phyloP scores from a whole-genome alignment of 1,140 invertebrate genomes.

The Neotoxoptera formosana region DNA sequence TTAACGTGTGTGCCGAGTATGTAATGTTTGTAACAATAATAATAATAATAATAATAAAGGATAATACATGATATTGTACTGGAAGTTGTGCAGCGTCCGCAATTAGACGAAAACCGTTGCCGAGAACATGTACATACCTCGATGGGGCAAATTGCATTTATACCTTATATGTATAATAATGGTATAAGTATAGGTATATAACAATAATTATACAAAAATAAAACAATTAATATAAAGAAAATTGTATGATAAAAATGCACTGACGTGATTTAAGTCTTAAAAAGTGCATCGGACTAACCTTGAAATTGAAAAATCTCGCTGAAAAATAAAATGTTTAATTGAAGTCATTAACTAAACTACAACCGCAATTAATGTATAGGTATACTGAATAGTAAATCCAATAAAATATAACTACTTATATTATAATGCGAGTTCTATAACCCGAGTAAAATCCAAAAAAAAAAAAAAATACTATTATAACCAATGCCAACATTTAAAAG shows the following conservation, averaged over 20 bases:
- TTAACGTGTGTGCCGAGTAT: constrained; percentile 2
- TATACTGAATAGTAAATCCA: neutral
- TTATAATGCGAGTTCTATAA: neutral
- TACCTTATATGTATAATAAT: neutral
- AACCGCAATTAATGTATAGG: neutral
- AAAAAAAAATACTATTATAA: neutral
- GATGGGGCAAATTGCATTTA: neutral
- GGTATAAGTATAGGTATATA: neutral
- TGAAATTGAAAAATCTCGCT: neutral
- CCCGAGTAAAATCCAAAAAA: neutral
- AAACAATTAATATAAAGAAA: neutral
- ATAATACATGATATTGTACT: neutral
- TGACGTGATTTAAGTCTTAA: neutral
- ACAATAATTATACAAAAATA: neutral
- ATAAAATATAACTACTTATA: too few species aligned
- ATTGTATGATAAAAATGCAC: neutral
- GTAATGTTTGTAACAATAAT: neutral
- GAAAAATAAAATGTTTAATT: neutral
- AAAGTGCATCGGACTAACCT: neutral
- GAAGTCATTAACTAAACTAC: neutral
- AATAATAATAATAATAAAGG: neutral
- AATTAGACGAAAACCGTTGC: neutral
- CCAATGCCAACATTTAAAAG: neutral
- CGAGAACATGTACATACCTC: neutral
- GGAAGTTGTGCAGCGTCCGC: neutral